phyloP scores from a whole-genome alignment of 1,140 invertebrate species.

The Chironomus striatipennis region DNA sequence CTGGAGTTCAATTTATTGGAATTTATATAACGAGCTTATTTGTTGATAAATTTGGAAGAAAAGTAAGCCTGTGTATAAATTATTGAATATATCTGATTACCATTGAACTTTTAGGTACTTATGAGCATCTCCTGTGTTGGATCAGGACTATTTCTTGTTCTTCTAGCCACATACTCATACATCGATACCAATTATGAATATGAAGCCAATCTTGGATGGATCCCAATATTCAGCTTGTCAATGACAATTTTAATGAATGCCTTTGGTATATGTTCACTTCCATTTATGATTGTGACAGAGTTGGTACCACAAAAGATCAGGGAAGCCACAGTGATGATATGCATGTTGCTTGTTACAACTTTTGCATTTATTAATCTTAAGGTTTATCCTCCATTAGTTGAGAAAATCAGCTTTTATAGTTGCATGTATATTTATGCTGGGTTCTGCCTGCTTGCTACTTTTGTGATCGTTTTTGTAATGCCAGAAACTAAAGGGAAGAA shows the following conservation, averaged over 20 bases:
- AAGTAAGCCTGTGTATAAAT: no score
- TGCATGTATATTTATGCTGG: slow-evolving; percentile 34
- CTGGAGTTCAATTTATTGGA: slow-evolving; percentile 43
- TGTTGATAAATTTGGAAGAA: slow-evolving; percentile 31
- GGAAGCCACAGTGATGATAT: background rate
- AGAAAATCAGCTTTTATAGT: slow-evolving; percentile 32
- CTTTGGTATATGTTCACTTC: slow-evolving; percentile 33
- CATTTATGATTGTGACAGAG: slow-evolving; percentile 35
- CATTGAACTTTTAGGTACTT: slow-evolving; percentile 25
- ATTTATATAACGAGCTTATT: slow-evolving; percentile 33
- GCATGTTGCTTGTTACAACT: background rate
- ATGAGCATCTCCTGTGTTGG: slow-evolving; percentile 31
- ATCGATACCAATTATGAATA: slow-evolving; percentile 27
- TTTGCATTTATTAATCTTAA: background rate
- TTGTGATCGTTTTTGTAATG: slow-evolving; percentile 33
- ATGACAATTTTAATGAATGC: slow-evolving; percentile 32
- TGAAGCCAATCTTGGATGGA: slow-evolving; percentile 31
- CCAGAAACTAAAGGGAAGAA: slow-evolving; percentile 35
- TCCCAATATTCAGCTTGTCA: slow-evolving; percentile 34
- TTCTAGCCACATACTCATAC: slow-evolving; percentile 30
- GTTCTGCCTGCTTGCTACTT: slow-evolving; percentile 30
- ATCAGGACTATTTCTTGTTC: slow-evolving; percentile 29
- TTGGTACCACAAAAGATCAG: slow-evolving; percentile 32
- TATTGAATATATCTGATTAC: no score
- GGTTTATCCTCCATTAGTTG: slow-evolving; percentile 34